phyloP scores from a whole-genome alignment of 2,888 invertebrate species.

The Xanthorhoe spadicearia region DNA sequence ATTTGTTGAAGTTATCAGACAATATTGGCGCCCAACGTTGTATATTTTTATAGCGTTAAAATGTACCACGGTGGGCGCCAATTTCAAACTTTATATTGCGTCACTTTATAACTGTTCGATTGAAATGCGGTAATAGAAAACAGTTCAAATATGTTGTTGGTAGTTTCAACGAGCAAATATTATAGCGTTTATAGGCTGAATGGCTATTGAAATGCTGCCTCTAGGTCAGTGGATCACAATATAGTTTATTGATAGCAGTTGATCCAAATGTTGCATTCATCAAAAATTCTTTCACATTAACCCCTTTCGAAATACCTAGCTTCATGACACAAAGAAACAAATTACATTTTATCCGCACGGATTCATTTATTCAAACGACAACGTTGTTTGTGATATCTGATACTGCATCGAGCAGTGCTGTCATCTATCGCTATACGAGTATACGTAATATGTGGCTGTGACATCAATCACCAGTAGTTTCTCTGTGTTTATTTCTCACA shows the following conservation, averaged over 20 bases:
- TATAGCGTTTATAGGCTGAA: background rate
- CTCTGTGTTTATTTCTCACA: slow-evolving; percentile 6
- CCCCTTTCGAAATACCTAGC: background rate
- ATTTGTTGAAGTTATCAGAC: slow-evolving; percentile 7
- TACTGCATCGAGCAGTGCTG: slow-evolving; percentile 11
- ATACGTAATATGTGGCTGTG: background rate
- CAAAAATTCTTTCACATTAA: background rate
- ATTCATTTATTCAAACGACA: slow-evolving; percentile 17
- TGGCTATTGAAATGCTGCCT: background rate
- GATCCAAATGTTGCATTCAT: background rate
- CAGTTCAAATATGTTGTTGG: background rate
- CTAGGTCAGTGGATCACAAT: background rate
- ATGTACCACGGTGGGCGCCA: background rate
- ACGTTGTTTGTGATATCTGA: slow-evolving; percentile 20
- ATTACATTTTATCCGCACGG: slow-evolving; percentile 4
- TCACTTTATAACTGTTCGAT: background rate
- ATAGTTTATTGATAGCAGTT: slow-evolving; percentile 1
- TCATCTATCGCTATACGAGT: slow-evolving; percentile 13
- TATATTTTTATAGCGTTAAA: background rate
- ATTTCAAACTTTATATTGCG: background rate
- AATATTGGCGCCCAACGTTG: slow-evolving; percentile 23
- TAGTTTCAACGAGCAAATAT: too few relatives aligned
- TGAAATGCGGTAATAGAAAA: too few relatives aligned
- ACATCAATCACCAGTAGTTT: slow-evolving; percentile 1
- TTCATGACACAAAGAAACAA: slow-evolving; percentile 2